A percentile compares a stretch with the other conserved stretches of the same genome.
Evolutionary conservation across 1,140 invertebrate species (phyloP).

Genomic region (Drosophila tani): DNA sequence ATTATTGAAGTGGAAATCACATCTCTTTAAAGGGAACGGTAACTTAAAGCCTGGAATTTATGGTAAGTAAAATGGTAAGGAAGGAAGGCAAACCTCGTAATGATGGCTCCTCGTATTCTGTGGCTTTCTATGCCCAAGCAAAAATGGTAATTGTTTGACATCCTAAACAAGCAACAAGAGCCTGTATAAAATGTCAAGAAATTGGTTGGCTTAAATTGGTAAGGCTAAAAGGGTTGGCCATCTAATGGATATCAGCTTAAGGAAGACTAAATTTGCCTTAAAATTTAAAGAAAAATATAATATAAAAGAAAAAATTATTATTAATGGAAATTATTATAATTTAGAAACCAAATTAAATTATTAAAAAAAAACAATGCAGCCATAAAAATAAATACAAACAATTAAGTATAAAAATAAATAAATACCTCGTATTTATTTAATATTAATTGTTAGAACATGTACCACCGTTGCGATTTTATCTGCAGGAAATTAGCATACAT

Average conservation of each 20-base stretch:
- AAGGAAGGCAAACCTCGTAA: background rate
- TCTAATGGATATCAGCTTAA: slow-evolving; percentile 10
- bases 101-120: slow-evolving; percentile 2
- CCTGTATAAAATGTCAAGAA: slow-evolving; percentile 33
- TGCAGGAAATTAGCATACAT: background rate
- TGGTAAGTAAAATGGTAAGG: slow-evolving; percentile 10
- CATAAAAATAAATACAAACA: background rate
- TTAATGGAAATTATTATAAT: background rate
- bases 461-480: background rate
- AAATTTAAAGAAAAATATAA: background rate
- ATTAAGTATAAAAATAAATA: too few relatives aligned
- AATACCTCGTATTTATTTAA: too few relatives aligned
- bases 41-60: slow-evolving; percentile 25
- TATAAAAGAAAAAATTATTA: background rate
- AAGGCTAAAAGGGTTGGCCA: slow-evolving; percentile 6
- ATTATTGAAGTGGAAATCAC: background rate
- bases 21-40: slow-evolving; percentile 8
- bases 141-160: slow-evolving; percentile 41
- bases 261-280: background rate
- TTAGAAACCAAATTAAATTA: background rate
- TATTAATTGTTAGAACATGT: background rate
- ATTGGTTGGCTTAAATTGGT: slow-evolving; percentile 18
- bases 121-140: slow-evolving; percentile 37
- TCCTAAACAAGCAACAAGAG: slow-evolving; percentile 45
- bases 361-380: background rate